Conservation (phyloP, 2,113 vertebrate genomes). For the Clarias batrachus region DNA sequence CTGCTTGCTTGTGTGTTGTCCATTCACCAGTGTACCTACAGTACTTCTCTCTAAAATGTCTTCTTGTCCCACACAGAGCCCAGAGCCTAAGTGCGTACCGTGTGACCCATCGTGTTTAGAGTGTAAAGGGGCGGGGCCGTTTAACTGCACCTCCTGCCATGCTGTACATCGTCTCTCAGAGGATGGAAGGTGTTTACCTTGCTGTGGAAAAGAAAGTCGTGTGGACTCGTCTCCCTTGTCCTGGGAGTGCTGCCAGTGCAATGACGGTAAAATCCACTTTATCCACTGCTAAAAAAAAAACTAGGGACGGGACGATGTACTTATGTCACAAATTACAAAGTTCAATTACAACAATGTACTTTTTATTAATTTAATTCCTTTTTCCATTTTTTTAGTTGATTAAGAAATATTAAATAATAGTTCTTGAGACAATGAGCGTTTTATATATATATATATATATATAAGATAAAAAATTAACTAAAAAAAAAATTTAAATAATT, state of each 20-base stretch:
- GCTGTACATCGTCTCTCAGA: slow-evolving; percentile 72
- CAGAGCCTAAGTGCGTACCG: slow-evolving; percentile 65
- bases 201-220: slow-evolving; percentile 69
- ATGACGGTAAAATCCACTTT: slow-evolving; percentile 68
- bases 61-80: slow-evolving; percentile 51
- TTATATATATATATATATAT: too few relatives aligned
- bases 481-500: too few relatives aligned
- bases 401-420: too few relatives aligned
- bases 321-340: too few relatives aligned
- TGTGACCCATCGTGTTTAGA: slow-evolving; percentile 82
- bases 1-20: not conserved
- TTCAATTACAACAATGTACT: too few relatives aligned
- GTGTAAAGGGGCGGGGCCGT: slow-evolving; percentile 80
- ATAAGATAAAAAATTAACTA: too few relatives aligned
- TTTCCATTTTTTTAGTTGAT: too few relatives aligned
- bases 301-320: too few relatives aligned
- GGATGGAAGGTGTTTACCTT: slow-evolving; percentile 81
- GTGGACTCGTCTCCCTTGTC: slow-evolving; percentile 25
- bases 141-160: slow-evolving; percentile 82
- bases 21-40: not conserved
- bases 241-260: slow-evolving; percentile 86
- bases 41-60: not conserved
- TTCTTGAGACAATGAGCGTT: too few relatives aligned
- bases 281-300: not conserved
- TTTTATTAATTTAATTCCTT: too few relatives aligned